Evolutionary conservation across 2,888 invertebrate species (phyloP), one percentile per base, ranked within the genome.

Genomic region (Boloria selene): DNA sequence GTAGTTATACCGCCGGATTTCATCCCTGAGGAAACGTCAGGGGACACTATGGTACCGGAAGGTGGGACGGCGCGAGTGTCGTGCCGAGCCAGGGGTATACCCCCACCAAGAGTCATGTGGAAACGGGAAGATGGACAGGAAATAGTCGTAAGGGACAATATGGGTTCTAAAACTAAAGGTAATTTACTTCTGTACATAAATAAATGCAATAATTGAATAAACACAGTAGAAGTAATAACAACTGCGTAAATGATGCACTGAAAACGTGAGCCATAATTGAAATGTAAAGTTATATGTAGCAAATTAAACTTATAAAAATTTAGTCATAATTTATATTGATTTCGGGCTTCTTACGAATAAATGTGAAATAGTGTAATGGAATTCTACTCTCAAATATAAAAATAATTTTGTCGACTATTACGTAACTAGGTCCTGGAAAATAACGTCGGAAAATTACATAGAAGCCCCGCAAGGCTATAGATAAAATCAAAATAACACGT

Each of bases 1-100:
- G 96, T 97, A 65, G 95, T 96, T 49, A 95, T 97, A 72, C 96
- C 97, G 17, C 97, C 97, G 13, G 96, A 97, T 82, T 96, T 97
- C 77, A 93, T 96, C 54, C 85, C 94, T 16, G 95, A 95, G 76
- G 96, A 96, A 79, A 96, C 96, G 6, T 96, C 96, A 7, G 95
- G 96, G 0, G 97, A 97, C 81, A 94, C 96, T 10, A 95, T 95
- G 93, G 96, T 96, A 1, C 94, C 95, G 6, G 97, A 97, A 89
- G 96, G 96, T 18, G 95, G 95, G 18, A 93, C 93, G 0, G 93
- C 94, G 6, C 90, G 93, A 71, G 88, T 94, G 13, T 93, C 93
- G 1, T 94, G 94, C 78, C 93, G 93, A 72, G 96, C 96, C 3
- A 92, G 93, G 63, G 96, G 96, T 4, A 94, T 95, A 65, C 96